These are phyloP conservation scores for Drosophila quinaria DNA, from an alignment of 2,888 invertebrate genomes.

Conservation along the genomic window DNA sequence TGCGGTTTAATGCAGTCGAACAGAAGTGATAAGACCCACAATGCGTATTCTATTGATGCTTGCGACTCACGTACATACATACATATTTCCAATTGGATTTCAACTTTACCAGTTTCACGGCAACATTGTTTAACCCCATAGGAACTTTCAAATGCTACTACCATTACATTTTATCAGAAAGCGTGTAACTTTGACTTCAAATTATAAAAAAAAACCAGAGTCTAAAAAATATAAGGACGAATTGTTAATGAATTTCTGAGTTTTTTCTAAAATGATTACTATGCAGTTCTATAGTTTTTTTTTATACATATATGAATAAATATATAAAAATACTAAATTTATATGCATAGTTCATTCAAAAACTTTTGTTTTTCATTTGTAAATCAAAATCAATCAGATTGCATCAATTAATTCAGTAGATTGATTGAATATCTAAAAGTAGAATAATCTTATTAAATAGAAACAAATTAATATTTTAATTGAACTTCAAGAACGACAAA, in stretches of 20 bases:
- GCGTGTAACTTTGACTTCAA: background rate
- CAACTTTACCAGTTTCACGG: slow-evolving; percentile 5
- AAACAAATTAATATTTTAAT: background rate
- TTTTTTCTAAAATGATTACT: too few species aligned
- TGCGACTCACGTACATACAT: background rate
- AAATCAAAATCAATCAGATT: background rate
- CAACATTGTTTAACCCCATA: slow-evolving; percentile 6
- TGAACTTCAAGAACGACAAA: background rate
- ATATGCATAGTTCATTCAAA: background rate
- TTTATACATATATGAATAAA: too few species aligned
- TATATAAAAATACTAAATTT: background rate
- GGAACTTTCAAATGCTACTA: background rate
- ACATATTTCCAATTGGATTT: slow-evolving; percentile 7
- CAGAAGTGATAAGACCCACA: slow-evolving; percentile 3
- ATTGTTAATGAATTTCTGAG: too few species aligned
- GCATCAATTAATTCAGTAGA: background rate
- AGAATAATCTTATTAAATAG: background rate
- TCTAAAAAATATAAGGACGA: too few species aligned
- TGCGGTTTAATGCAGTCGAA: background rate
- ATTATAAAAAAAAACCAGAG: background rate
- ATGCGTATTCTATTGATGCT: background rate
- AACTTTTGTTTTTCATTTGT: background rate
- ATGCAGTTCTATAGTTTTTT: too few species aligned
- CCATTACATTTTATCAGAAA: background rate
- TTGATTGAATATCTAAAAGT: background rate